phyloP scores from a whole-genome alignment of 1,140 invertebrate genomes.

The Archivesica marissinica region DNA sequence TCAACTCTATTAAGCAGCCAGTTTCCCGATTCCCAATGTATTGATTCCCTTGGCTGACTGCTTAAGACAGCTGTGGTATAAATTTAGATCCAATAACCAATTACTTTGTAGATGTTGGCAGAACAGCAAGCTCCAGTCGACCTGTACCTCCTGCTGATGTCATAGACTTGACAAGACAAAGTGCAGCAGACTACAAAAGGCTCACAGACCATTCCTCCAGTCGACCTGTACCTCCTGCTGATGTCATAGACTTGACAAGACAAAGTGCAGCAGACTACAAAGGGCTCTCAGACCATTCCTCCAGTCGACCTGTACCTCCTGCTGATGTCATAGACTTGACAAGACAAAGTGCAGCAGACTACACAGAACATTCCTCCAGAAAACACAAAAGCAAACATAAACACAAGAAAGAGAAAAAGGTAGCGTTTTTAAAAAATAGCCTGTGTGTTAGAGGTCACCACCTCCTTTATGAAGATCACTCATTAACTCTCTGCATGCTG shows the following conservation, averaged over 20 bases:
- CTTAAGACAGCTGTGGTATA: no score
- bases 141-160: neutral
- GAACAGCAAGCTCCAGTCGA: neutral
- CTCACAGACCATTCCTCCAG: conserved; percentile 22
- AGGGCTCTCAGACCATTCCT: conserved; percentile 45
- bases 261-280: neutral
- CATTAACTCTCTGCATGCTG: no score
- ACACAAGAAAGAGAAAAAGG: conserved; percentile 70
- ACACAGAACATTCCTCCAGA: conserved; percentile 2
- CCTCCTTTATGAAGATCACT: no score
- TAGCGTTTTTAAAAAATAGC: conserved; percentile 42
- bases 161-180: neutral
- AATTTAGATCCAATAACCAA: no score
- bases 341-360: neutral
- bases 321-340: neutral
- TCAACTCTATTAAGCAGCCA: no score
- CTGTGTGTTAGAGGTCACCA: no score
- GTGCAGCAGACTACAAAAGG: conserved; percentile 5
- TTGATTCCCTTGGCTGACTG: no score
- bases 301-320: neutral
- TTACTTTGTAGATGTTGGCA: neutral
- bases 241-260: neutral
- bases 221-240: neutral
- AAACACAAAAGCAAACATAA: conserved; percentile 65
- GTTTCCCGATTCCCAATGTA: no score